Percentiles rank a stretch among this genome's conserved stretches.
phyloP scores from a whole-genome alignment of 2,113 vertebrate genomes.

The Perccottus glenii region DNA sequence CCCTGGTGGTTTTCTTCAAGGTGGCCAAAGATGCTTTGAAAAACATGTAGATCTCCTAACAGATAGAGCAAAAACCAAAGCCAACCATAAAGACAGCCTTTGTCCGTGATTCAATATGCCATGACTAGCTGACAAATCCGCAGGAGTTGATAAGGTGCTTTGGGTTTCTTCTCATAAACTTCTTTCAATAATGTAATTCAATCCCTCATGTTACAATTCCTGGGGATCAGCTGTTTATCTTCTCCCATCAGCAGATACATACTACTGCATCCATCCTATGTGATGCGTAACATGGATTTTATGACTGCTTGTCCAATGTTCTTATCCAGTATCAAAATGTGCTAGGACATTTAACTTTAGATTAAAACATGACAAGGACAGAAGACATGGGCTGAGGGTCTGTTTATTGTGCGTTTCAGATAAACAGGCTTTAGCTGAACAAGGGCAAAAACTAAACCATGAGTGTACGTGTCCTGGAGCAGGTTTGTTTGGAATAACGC shows the following conservation, averaged over 20 bases:
- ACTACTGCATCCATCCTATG: slow-evolving; percentile 36
- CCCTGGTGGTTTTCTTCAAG: slow-evolving; percentile 53
- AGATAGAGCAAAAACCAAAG: slow-evolving; percentile 55
- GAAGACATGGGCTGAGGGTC: slow-evolving; percentile 50
- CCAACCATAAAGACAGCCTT: slow-evolving; percentile 74
- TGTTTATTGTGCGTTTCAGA: slow-evolving; percentile 70
- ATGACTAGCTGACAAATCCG: slow-evolving; percentile 79
- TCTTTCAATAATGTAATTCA: slow-evolving; percentile 66
- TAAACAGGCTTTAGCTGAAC: slow-evolving; percentile 74
- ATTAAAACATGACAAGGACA: slow-evolving; percentile 50
- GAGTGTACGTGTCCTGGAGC: slow-evolving; percentile 77
- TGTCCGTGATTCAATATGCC: slow-evolving; percentile 79
- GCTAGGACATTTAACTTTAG: slow-evolving; percentile 68
- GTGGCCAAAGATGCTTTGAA: slow-evolving; percentile 70
- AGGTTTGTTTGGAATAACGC: slow-evolving; percentile 55
- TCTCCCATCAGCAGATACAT: slow-evolving; percentile 54
- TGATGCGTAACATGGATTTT: slow-evolving; percentile 50
- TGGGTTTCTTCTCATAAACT: slow-evolving; percentile 67
- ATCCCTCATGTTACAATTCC: slow-evolving; percentile 70
- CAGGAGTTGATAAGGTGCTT: slow-evolving; percentile 71
- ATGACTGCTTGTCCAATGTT: slow-evolving; percentile 32
- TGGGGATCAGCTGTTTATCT: slow-evolving; percentile 52
- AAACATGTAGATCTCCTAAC: slow-evolving; percentile 68
- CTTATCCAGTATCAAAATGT: slow-evolving; percentile 66
- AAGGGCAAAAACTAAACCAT: slow-evolving; percentile 68